Evolutionary conservation across 2,888 invertebrate species (phyloP), one percentile per base, ranked within the genome.

Genomic region (Trichopria drosophilae): DNA sequence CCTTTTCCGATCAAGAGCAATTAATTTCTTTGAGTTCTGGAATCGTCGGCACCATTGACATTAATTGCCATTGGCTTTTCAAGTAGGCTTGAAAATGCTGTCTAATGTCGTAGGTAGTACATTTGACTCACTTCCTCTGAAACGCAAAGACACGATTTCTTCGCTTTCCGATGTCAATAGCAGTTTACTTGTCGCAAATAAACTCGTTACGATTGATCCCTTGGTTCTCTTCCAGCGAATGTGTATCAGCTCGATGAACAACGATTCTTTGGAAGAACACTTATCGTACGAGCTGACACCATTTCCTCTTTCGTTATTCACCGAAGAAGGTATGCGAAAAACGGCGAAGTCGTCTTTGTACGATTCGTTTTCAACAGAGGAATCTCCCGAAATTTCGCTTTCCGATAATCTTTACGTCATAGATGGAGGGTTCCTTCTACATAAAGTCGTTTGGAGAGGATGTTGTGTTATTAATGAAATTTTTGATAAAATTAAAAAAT

Each of bases 211-310:
- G 5, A 44, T 66, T n/a, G 58, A 67, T 45, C 55, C 64, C 23
- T 22, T 53, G 2, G 31, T 59, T 15, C 32, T 66, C 6, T 66
- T 67, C 40, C 60, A 64, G 40, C 29, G 61, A 40, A 59, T 67
- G 22, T 59, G 54, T 15, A 50, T 60, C 6, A n/a, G 53, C 15
- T 58, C n/a, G n/a, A n/a, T n/a, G n/a, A n/a, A n/a, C n/a, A n/a
- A n/a, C n/a, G n/a, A n/a, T n/a, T n/a, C n/a, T n/a, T n/a, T n/a
- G 19, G 10, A 32, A 9, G 40, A 54, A 18, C 55, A 57, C 4
- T 59, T 56, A 4, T 29, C 39, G 12, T 63, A 55, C 32, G 62
- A 63, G 46, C 48, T 62, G 22, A 48, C 60, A 7, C 57, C 63
- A 26, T 58, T 47, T 40, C 64, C 60, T 2, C 24, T 58, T 15